These are phyloP conservation scores for Polietes domitor DNA, from an alignment of 2,888 invertebrate genomes.

Conservation along the genomic window DNA sequence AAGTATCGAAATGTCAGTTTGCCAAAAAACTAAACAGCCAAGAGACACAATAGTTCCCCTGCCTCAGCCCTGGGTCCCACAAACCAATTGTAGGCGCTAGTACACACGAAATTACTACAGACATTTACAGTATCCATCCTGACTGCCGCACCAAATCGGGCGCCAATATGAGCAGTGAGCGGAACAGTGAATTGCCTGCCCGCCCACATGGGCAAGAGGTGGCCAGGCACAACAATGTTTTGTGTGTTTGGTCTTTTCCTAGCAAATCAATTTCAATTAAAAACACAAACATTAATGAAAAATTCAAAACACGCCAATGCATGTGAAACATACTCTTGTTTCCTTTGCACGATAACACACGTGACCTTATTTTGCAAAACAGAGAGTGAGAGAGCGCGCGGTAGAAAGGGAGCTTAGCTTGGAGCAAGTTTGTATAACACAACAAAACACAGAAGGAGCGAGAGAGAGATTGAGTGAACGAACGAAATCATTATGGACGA, in stretches of 20 bases:
- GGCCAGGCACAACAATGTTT: conserved; percentile 27
- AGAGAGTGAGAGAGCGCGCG: conserved; percentile 11
- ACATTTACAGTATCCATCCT: not conserved
- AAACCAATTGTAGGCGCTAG: not conserved
- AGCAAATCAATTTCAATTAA: conserved; percentile 67
- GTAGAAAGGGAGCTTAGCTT: not conserved
- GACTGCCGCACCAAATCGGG: not conserved
- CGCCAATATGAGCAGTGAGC: conserved; percentile 10
- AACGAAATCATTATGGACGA: not conserved
- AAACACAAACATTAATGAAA: conserved; percentile 66
- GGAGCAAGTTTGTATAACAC: not conserved
- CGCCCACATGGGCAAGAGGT: not conserved
- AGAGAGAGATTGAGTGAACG: not conserved
- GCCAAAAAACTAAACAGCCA: conserved; percentile 38
- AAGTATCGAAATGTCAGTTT: conserved; percentile 49
- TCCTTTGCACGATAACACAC: conserved; percentile 52
- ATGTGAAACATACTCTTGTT: conserved; percentile 55
- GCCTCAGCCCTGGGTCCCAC: not conserved
- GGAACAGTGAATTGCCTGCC: not conserved
- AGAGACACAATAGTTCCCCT: not conserved
- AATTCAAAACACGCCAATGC: conserved; percentile 67
- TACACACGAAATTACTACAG: not conserved
- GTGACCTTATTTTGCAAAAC: conserved; percentile 67
- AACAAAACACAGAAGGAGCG: conserved; percentile 3
- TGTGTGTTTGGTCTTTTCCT: conserved; percentile 28